Conservation (phyloP, 2,888 invertebrate genomes). For the Ornithoptera priamus region DNA sequence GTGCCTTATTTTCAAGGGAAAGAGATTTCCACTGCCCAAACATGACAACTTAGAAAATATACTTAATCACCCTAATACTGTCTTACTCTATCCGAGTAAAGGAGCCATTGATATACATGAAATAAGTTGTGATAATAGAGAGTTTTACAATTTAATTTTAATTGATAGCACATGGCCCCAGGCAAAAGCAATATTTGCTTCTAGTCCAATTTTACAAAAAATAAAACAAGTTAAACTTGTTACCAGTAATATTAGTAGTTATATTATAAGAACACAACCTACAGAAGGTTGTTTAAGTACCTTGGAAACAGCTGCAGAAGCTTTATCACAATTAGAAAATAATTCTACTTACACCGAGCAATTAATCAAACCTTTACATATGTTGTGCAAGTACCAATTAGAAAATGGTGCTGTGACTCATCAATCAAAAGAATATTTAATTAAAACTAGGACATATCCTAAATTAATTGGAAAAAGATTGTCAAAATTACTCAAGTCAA, state of each 20-base stretch:
- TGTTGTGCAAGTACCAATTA: slow-evolving; percentile 92
- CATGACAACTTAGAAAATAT: slow-evolving; percentile 84
- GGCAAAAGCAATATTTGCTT: slow-evolving; percentile 93
- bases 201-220: slow-evolving; percentile 86
- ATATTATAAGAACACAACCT: slow-evolving; percentile 96
- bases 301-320: slow-evolving; percentile 90
- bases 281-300: slow-evolving; percentile 95
- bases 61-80: slow-evolving; percentile 83
- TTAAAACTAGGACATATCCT: slow-evolving; percentile 89
- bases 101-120: slow-evolving; percentile 84
- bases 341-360: slow-evolving; percentile 82
- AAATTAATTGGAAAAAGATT: slow-evolving; percentile 89
- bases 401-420: slow-evolving; percentile 95
- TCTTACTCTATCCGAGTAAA: slow-evolving; percentile 90
- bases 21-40: slow-evolving; percentile 87
- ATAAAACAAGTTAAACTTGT: slow-evolving; percentile 91
- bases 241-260: slow-evolving; percentile 87
- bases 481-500: slow-evolving; percentile 65
- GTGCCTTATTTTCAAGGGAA: slow-evolving; percentile 90
- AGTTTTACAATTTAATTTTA: slow-evolving; percentile 87
- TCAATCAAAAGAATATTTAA: slow-evolving; percentile 93
- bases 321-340: slow-evolving; percentile 87
- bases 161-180: slow-evolving; percentile 98
- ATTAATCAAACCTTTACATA: slow-evolving; percentile 88
- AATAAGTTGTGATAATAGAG: slow-evolving; percentile 58